Conservation (phyloP, 2,113 vertebrate species). For the Apodemus speciosus region DNA sequence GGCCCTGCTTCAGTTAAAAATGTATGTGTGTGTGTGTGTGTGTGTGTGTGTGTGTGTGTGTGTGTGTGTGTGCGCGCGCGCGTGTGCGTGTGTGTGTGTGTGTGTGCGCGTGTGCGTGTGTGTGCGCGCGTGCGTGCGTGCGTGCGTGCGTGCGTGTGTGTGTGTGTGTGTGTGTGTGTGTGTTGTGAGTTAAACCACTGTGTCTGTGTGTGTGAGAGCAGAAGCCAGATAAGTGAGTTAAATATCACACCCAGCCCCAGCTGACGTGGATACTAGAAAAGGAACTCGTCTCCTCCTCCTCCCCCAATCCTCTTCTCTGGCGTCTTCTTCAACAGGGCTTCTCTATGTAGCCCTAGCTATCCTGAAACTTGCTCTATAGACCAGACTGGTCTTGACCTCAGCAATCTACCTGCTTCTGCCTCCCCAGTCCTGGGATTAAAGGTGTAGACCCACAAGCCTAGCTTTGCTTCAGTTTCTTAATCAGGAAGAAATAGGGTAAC, state of each 20-base stretch:
- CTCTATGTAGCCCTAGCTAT: background rate
- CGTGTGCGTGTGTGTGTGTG: background rate
- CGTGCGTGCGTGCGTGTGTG: too few species aligned
- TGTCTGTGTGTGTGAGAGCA: background rate
- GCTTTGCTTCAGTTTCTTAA: constrained; percentile 18
- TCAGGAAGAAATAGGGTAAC: constrained; percentile 3
- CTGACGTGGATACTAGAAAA: background rate
- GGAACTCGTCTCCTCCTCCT: too few species aligned
- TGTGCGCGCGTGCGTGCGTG: too few species aligned
- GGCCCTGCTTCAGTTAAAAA: background rate
- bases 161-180: background rate
- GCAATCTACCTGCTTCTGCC: background rate
- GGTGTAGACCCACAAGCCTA: background rate
- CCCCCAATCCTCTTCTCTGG: too few species aligned
- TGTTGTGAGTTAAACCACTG: background rate
- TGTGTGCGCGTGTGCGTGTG: too few species aligned
- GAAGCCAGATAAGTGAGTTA: background rate
- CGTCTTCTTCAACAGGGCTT: background rate
- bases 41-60: background rate
- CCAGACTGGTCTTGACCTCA: background rate
- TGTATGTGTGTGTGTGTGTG: background rate
- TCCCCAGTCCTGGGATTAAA: background rate
- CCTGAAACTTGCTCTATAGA: background rate
- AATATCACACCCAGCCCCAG: background rate
- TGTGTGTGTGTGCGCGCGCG: background rate